These are phyloP conservation scores for Chaitophorus viminalis DNA, from an alignment of 2,888 invertebrate genomes.

Conservation along the genomic window DNA sequence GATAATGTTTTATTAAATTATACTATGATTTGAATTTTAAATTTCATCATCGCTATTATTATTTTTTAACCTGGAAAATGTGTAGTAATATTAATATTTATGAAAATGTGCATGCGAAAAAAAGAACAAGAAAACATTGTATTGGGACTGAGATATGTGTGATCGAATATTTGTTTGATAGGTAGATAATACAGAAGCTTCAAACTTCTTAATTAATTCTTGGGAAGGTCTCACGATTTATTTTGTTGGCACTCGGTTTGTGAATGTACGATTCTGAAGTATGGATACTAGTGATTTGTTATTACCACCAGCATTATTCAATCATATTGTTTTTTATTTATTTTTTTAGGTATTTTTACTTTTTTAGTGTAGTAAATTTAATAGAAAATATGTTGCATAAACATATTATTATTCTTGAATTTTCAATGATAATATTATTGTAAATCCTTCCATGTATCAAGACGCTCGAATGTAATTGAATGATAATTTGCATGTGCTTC, in stretches of 20 bases:
- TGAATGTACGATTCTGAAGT: conserved; percentile 58
- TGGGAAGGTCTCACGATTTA: conserved; percentile 56
- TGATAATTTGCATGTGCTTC: conserved; percentile 62
- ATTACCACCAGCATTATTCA: conserved; percentile 54
- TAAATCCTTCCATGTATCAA: conserved; percentile 57
- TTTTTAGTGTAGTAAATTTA: conserved; percentile 56
- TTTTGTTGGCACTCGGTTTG: conserved; percentile 58
- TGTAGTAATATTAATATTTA: conserved; percentile 20
- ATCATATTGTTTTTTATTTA: too few species aligned
- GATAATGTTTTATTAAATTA: background rate
- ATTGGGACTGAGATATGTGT: conserved; percentile 49
- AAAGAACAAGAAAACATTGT: conserved; percentile 40
- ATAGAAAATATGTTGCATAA: conserved; percentile 54
- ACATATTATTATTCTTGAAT: conserved; percentile 48
- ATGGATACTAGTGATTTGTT: conserved; percentile 50
- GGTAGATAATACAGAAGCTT: conserved; percentile 47
- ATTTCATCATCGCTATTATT: background rate
- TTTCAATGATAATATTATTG: conserved; percentile 47
- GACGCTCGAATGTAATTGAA: conserved; percentile 56
- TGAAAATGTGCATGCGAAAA: conserved; percentile 55
- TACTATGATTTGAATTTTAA: background rate
- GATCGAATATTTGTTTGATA: conserved; percentile 52
- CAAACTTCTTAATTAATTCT: conserved; percentile 52
- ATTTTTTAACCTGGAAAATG: conserved; percentile 23
- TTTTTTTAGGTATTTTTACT: conserved; percentile 52